phyloP scores from a whole-genome alignment of 2,888 invertebrate genomes.

The Synanthedon andrenaeformis region DNA sequence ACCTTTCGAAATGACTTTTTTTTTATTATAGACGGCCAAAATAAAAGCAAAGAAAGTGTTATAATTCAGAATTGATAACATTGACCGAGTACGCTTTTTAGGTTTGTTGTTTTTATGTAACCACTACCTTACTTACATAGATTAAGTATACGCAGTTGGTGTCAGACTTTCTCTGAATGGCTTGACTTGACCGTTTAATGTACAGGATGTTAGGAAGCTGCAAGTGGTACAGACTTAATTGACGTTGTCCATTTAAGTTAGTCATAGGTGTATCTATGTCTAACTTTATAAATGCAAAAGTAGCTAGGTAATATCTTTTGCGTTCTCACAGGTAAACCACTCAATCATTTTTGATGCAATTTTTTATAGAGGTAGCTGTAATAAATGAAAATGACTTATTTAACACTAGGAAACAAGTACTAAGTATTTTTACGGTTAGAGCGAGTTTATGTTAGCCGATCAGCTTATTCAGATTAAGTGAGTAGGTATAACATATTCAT shows the following conservation, averaged over 20 bases:
- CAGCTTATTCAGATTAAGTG: no score
- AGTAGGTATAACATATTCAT: no score
- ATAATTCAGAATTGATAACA: constrained; percentile 1
- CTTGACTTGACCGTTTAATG: background rate
- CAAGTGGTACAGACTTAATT: background rate
- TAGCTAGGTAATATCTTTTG: no score
- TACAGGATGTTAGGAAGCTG: constrained; percentile 10
- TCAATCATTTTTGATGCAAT: no score
- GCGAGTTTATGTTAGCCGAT: no score
- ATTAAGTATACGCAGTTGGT: background rate
- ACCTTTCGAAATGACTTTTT: constrained; percentile 12
- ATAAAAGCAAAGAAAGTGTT: constrained; percentile 12
- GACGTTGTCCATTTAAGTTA: background rate
- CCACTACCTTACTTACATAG: background rate
- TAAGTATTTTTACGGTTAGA: no score
- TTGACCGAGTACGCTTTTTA: constrained; percentile 3
- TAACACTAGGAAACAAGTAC: no score
- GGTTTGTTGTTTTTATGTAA: background rate
- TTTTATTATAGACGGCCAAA: constrained; percentile 11
- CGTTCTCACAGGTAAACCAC: no score
- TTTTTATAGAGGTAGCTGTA: no score
- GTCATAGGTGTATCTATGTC: background rate
- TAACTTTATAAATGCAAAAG: no score
- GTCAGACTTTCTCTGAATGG: background rate
- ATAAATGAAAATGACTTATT: no score